Evolutionary conservation across 2,113 vertebrate genomes (phyloP).

Genomic region (Electrona antarctica): DNA sequence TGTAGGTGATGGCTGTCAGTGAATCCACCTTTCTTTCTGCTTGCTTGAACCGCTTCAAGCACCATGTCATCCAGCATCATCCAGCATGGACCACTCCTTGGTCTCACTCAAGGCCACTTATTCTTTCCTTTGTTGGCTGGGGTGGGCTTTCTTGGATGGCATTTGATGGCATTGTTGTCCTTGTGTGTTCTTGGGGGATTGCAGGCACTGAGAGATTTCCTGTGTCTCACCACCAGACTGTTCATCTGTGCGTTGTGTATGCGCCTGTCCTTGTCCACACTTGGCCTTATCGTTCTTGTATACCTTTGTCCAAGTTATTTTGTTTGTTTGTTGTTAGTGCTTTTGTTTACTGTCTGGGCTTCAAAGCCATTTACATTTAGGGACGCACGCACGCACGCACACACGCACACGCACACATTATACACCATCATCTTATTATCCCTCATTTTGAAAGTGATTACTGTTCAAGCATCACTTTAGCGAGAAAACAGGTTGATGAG

Average conservation of each 20-base stretch:
- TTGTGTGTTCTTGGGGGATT: not conserved
- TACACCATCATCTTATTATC: slow-evolving; percentile 45
- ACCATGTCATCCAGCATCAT: not conserved
- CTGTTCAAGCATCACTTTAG: slow-evolving; percentile 65
- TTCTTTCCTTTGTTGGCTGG: not conserved
- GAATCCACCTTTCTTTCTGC: not conserved
- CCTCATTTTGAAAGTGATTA: slow-evolving; percentile 62
- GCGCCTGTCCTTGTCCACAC: too few relatives aligned
- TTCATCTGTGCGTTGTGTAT: too few relatives aligned
- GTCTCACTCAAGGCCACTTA: not conserved
- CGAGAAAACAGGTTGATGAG: slow-evolving; percentile 72
- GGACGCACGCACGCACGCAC: too few relatives aligned
- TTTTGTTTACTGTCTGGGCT: slow-evolving; percentile 16
- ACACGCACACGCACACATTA: not conserved
- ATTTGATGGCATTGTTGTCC: not conserved
- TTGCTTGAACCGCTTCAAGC: slow-evolving; percentile 3
- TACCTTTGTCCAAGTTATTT: too few relatives aligned
- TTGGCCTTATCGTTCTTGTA: too few relatives aligned
- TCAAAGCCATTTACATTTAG: not conserved
- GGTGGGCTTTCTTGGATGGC: not conserved
- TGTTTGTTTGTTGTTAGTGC: slow-evolving; percentile 11
- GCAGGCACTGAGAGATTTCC: not conserved
- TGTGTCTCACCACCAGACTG: too few relatives aligned
- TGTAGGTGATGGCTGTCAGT: slow-evolving; percentile 3
- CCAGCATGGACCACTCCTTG: not conserved